Base-by-base conservation (phyloP, 2,888 invertebrate genomes). In the Acrocera orbiculus region DNA sequence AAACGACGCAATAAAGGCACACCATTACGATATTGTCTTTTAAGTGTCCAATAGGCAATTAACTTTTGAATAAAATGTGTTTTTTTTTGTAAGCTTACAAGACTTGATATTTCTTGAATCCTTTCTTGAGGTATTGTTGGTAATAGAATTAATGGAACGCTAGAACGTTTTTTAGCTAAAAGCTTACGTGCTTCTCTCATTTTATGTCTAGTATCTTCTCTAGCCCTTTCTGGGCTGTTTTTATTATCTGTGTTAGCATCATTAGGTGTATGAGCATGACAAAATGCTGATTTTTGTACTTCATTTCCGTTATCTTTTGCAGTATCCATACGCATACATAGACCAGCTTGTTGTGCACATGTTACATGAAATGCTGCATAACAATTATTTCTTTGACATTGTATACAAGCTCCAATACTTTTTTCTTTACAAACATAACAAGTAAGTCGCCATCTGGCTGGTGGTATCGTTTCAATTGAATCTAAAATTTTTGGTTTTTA, bases 361-460 rank as follows among this genome's bases (percentile, higher is more conserved):
- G 98, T 98, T 4, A 98, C 98, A 58, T 98, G 98, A 63, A 98
- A 98, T 1, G 96, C 95, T 7, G 89, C 83, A 55, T 93, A 95
- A 55, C 95, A 95, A 58, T 85, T 92, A 47, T 77, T 80, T 51
- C 90, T 85, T 61, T 95, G 92, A 56, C 96, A 98, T 61, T 98
- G 96, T 42, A 98, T 95, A 52, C 96, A 96, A 0, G 96, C 95
- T 4, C 96, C 96, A 1, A 81, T 80, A 19, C 81, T 80, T 38
- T 81, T 71, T 50, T 87, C 83, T 51, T 89, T 93, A 62, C 96
- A 98, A 34, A 98, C 87, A 60, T 90, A 92, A 55, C 98, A 98
- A 1, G 81, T 80, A n/a, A 98, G 69, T 50, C 83, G 83, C 87
- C 93, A 93, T 1, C 98, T 71, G 0, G 95, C 93, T 6, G 86